Evolutionary conservation across 2,888 invertebrate species (phyloP), one percentile per base, ranked within the genome.

Genomic region (Drosophila anomalata): DNA sequence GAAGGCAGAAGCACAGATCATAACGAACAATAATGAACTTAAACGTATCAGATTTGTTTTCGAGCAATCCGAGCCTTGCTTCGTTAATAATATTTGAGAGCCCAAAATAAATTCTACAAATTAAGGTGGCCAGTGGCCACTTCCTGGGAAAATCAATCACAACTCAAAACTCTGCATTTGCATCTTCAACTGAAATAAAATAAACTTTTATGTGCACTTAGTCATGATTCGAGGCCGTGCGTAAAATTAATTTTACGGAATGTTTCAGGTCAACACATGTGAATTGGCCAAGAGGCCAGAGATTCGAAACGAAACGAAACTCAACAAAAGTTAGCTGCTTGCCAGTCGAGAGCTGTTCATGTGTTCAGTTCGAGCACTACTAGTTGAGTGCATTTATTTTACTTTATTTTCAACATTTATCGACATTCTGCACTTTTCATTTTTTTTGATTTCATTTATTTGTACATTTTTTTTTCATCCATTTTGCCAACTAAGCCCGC

Each of bases 161-260:
- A 17, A 9, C 20, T 42, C 5, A 20, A 42, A 20, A 33, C 20
- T 44, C 11, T 44, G 6, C 20, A 31, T 12, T 51, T 33, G 50
- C 6, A 51, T 33, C 20, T 20, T 54, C 46, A 67, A 67, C 12
- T 11, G 29, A 47, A 65, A 46, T 47, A 12, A 54, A 65, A 65
- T 47, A 54, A 39, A 68, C 6, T 41, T 29, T 57, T 31, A 31
- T 68, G 47, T 51, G 60, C 46, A 36, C 47, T 56, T 57, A 50
- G 48, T 41, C 57, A 58, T 61, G 54, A 48, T 54, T 73, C 63
- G 51, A 60, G 68, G 73, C 57, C 76, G 63, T 51, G 68, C 77
- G 71, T 68, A 39, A 61, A 84, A 62, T 81, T 65, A 66, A 65
- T 63, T 81, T 70, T 54, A 54, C 69, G 33, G 57, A 44, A 31